Conservation (phyloP, 2,797 vertebrate species). For the Pseudochaenichthys georgianus region DNA sequence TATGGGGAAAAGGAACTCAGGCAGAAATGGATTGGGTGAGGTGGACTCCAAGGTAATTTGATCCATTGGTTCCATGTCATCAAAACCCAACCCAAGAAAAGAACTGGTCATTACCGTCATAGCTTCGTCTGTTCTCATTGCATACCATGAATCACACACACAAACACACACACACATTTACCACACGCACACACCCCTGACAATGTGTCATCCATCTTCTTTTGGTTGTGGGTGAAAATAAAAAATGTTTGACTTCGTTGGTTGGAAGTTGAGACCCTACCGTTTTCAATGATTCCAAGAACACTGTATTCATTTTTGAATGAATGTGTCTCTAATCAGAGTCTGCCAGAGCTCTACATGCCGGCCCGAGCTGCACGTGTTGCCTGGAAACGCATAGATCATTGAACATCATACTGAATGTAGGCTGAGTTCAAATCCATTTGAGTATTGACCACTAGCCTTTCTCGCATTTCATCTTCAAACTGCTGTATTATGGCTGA, state of each 20-base stretch:
- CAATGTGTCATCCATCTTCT: constrained; percentile 35
- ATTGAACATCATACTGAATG: constrained; percentile 12
- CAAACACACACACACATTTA: constrained; percentile 9
- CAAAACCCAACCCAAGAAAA: not conserved
- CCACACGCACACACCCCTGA: not conserved
- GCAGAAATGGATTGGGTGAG: constrained; percentile 78
- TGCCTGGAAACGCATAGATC: constrained; percentile 53
- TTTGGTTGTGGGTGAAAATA: constrained; percentile 24
- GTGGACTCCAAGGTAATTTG: constrained; percentile 77
- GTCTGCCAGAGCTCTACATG: constrained; percentile 28
- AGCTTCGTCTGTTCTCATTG: constrained; percentile 43
- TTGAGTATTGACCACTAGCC: not conserved
- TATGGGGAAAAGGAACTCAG: constrained; percentile 72
- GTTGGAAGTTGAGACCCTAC: constrained; percentile 16
- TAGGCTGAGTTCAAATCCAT: constrained; percentile 1
- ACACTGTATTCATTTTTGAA: constrained; percentile 27
- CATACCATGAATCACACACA: constrained; percentile 28
- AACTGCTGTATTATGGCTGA: not conserved
- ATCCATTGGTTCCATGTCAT: constrained; percentile 43
- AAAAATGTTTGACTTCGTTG: not conserved
- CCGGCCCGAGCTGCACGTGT: constrained; percentile 21
- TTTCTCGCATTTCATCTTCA: constrained; percentile 5
- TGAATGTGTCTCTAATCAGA: constrained; percentile 39
- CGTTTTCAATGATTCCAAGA: constrained; percentile 28
- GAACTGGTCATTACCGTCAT: constrained; percentile 5